Conservation (phyloP, 2,113 vertebrate genomes). For the Ctenomys sociabilis region DNA sequence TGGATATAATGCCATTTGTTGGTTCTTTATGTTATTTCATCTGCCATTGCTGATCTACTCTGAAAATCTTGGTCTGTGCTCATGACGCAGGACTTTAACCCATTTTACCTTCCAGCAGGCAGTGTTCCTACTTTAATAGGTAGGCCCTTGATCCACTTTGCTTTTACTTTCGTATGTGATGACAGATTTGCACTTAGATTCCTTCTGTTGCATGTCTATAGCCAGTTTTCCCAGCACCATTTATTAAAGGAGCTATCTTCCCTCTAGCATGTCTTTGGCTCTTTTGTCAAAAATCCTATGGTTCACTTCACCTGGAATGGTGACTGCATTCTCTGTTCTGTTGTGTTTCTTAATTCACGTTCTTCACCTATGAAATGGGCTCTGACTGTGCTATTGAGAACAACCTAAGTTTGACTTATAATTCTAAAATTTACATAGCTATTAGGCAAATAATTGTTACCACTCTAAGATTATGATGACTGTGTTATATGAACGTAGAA, state of each 20-base stretch:
- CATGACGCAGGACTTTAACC: background rate
- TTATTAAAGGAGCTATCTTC: background rate
- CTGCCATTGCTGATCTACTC: background rate
- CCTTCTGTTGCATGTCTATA: background rate
- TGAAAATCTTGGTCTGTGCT: background rate
- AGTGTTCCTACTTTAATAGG: background rate
- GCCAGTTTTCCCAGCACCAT: background rate
- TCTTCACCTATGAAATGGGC: background rate
- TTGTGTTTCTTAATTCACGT: background rate
- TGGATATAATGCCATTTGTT: background rate
- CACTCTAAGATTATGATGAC: background rate
- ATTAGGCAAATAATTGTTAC: background rate
- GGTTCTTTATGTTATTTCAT: background rate
- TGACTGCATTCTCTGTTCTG: background rate
- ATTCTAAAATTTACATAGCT: background rate
- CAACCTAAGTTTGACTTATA: background rate
- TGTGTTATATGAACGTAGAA: background rate
- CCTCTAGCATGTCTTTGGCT: background rate
- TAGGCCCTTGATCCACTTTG: background rate
- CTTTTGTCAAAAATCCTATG: background rate
- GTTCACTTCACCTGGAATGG: background rate
- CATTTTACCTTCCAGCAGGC: background rate
- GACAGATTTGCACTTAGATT: too few relatives aligned
- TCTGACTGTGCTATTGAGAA: background rate
- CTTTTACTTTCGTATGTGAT: background rate